Conservation (phyloP, 2,797 vertebrate species). For the Chiloscyllium punctatum region DNA sequence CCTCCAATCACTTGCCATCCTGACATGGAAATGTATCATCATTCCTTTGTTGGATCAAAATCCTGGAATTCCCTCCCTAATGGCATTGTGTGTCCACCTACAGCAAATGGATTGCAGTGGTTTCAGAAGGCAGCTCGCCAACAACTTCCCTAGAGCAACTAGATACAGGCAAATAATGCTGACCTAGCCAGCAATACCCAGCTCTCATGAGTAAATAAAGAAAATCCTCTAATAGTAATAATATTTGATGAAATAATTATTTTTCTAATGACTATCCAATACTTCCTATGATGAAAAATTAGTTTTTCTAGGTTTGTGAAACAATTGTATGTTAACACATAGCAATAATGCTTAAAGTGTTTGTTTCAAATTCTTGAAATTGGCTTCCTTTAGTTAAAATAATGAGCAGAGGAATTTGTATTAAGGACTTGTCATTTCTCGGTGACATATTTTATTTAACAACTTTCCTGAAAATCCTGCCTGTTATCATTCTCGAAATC, state of each 20-base stretch:
- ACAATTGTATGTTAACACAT: not conserved
- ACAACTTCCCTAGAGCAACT: too few species aligned
- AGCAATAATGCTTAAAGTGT: not conserved
- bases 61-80: too few species aligned
- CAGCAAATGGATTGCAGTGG: too few species aligned
- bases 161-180: too few species aligned
- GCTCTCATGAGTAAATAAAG: too few species aligned
- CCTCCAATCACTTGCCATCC: too few species aligned
- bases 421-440: not conserved
- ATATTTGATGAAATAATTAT: conserved; percentile 1
- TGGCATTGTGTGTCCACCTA: too few species aligned
- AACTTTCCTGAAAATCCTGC: not conserved
- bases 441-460: not conserved
- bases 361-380: conserved; percentile 5
- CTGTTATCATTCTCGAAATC: not conserved
- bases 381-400: not conserved
- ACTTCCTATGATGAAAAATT: not conserved
- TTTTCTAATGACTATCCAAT: not conserved
- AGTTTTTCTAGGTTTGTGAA: not conserved
- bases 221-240: not conserved
- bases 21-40: too few species aligned
- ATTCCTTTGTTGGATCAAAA: too few species aligned
- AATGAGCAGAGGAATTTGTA: not conserved
- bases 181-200: too few species aligned
- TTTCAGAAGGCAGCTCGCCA: too few species aligned